These are phyloP conservation scores for Myopa testacea DNA, from an alignment of 2,888 invertebrate genomes.

Conservation along the genomic window DNA sequence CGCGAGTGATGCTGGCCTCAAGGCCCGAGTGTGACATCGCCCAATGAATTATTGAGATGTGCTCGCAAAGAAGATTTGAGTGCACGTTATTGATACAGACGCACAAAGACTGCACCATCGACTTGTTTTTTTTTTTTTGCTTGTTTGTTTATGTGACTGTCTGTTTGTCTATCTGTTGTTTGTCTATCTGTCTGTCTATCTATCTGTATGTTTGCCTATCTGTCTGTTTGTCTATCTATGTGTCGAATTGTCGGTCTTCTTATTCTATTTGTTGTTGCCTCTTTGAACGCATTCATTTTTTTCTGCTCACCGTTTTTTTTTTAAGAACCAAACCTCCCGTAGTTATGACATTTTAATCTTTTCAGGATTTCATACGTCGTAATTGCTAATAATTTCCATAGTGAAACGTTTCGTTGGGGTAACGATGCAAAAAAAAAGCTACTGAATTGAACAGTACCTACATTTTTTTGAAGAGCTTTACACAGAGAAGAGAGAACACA, in stretches of 20 bases:
- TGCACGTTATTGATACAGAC: too few relatives aligned
- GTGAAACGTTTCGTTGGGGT: not conserved
- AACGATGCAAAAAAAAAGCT: slow-evolving; percentile 1
- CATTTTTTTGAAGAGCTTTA: too few relatives aligned
- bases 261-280: too few relatives aligned
- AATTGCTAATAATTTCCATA: slow-evolving; percentile 2
- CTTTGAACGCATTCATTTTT: slow-evolving; percentile 1
- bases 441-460: not conserved
- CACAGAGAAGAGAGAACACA: too few relatives aligned
- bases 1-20: too few relatives aligned
- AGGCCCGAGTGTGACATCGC: too few relatives aligned
- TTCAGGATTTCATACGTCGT: not conserved
- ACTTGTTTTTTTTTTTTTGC: too few relatives aligned
- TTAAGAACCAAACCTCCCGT: not conserved
- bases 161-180: not conserved
- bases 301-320: not conserved
- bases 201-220: not conserved
- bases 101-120: too few relatives aligned
- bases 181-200: too few relatives aligned
- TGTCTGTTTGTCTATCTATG: not conserved
- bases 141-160: not conserved
- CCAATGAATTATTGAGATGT: too few relatives aligned
- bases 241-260: not conserved
- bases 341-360: slow-evolving; percentile 18
- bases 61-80: too few relatives aligned